phyloP scores from a whole-genome alignment of 2,888 invertebrate species.

The Andricus curvator region DNA sequence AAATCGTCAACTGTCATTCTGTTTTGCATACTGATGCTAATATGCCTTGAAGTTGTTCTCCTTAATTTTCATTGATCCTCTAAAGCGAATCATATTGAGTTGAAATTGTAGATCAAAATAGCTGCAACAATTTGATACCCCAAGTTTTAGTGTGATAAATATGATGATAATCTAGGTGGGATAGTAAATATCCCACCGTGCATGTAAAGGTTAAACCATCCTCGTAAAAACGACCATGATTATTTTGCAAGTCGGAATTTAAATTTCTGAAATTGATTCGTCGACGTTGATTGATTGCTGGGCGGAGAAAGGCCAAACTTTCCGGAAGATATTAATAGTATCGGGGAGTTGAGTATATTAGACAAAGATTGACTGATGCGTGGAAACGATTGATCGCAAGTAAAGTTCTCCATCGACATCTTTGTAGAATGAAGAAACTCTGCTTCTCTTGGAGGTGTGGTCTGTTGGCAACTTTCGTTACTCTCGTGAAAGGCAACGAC shows the following conservation, averaged over 20 bases:
- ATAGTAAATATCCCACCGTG: no score
- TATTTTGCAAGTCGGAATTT: neutral
- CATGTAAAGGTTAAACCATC: no score
- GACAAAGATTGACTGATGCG: conserved; percentile 9
- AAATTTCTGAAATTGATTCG: neutral
- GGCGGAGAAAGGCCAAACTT: neutral
- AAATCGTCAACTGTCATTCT: no score
- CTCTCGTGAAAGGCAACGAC: conserved; percentile 32
- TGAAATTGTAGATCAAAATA: no score
- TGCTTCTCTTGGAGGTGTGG: conserved; percentile 2
- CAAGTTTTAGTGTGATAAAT: no score
- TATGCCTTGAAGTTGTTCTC: no score
- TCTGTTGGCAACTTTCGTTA: conserved; percentile 27
- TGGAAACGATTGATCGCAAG: conserved; percentile 5
- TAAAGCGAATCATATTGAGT: no score
- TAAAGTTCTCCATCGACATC: conserved; percentile 4
- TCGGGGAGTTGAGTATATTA: neutral
- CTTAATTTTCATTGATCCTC: no score
- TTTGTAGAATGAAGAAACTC: conserved; percentile 9
- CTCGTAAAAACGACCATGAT: neutral
- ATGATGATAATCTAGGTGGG: no score
- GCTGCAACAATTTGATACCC: no score
- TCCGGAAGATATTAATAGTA: neutral
- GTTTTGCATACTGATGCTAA: no score
- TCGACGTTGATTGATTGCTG: conserved; percentile 10